Base-by-base conservation (phyloP, 2,113 vertebrate genomes). In the Nymphicus hollandicus region DNA sequence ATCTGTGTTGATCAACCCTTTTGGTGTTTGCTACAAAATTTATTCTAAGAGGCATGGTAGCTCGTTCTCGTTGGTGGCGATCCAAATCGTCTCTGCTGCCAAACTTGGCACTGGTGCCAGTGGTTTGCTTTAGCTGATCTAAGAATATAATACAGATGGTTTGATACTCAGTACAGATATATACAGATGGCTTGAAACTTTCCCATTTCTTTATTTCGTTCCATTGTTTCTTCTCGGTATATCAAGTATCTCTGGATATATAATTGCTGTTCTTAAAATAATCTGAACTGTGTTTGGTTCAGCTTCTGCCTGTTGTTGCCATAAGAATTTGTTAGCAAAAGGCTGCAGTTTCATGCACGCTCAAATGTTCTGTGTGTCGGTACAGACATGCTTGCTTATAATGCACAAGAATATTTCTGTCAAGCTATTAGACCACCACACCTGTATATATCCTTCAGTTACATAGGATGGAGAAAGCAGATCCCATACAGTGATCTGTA, bases 1-100 rank as follows among this genome's bases (percentile, higher is more conserved):
- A 95, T 95, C 95, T 95, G 96, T 96, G 96, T 97, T 97, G 96
- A 97, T 97, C 96, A 97, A 96, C 95, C 96, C 95, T 97, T 95
- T 97, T 94, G 94, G 93, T 97, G 95, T 97, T 97, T 97, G 95
- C 95, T 97, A 89, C 70, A 95, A 91, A 96, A 95, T 96, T 81
- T 95, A 89, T 97, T 95, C 96, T 89, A 85, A 95, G 89, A 97
- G 96, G 89, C 96, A 95, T 95, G 96, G 96, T 95, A 87, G 94
- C 96, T 97, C 89, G 3, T 93, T 92, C 89, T 87, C 3, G 9
- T 91, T 97, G 96, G 95, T 95, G 96, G 44, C 37, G 1, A 24
- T 95, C 96, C 96, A 97, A 85, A 96, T 78, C 27, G 5, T 83
- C 81, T 93, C 91, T 89, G 95, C 94, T 96, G 96, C 96, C 96